Evolutionary conservation across 2,113 vertebrate species (phyloP), one percentile per base, ranked within the genome.

Genomic region (Paradoxurus hermaphroditus): DNA sequence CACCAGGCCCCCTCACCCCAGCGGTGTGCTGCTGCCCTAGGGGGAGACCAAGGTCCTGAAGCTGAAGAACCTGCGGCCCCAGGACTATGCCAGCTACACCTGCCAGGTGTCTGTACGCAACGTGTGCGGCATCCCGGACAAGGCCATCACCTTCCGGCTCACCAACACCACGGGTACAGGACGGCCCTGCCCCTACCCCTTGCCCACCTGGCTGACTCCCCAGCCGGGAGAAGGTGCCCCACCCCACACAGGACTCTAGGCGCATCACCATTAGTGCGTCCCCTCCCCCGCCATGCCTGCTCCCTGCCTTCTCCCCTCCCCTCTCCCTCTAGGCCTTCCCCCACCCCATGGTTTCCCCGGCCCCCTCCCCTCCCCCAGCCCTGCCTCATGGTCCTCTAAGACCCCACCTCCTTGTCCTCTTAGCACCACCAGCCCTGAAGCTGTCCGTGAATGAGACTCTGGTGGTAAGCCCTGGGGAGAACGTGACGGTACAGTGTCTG

Each of bases 21-120:
- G 27, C 68, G 49, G 56, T 94, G 41, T 78, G 7, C 44, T 98
- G 53, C 85, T 49, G 44, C 51, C 34, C 34, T 95, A 99, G 99
- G 99, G 99, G 70, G 99, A 99, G 99, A 99, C 99, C 51, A 99
- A 99, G 98, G 99, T 99, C 96, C 98, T 99, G 98, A 99, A 99
- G 97, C 98, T 99, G 98, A 99, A 99, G 98, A 99, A 99, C 96
- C 98, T 99, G 49, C 97, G 99, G 67, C 99, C 99, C 11, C 99
- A 99, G 96, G 99, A 99, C 98, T 99, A 99, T 29, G 99, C 99
- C 93, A 99, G 99, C 98, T 99, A 99, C 97, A 99, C 99, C 0
- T 99, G 99, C 96, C 99, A 99, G 98, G 99, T 99, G 98, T 99
- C 99, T 0, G 99, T 99, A 12, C 99, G 99, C 73, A 99, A 99